Conservation (phyloP, 2,888 invertebrate genomes). For the Galerucella calmariensis region DNA sequence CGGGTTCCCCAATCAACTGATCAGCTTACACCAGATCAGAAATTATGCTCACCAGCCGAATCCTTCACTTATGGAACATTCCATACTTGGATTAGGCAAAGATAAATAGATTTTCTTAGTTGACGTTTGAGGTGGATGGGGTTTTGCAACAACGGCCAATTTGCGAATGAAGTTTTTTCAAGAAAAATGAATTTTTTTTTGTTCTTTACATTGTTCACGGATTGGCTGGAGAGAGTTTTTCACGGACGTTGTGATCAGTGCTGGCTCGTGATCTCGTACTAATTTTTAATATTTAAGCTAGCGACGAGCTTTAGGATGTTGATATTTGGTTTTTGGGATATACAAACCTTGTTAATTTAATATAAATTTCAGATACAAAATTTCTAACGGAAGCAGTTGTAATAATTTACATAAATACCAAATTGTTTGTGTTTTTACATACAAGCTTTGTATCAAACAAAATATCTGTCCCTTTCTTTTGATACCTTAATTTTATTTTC, state of each 20-base stretch:
- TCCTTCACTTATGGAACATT: conserved; percentile 72
- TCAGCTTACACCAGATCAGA: conserved; percentile 95
- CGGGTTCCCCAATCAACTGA: conserved; percentile 90
- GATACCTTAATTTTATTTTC: not conserved
- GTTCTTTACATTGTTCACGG: conserved; percentile 17
- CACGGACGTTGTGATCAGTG: conserved; percentile 42
- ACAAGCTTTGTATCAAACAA: not conserved
- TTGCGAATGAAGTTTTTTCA: not conserved
- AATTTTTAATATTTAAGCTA: conserved; percentile 43
- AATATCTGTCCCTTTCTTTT: not conserved
- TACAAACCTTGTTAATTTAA: conserved; percentile 20
- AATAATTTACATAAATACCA: too few relatives aligned
- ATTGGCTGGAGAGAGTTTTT: conserved; percentile 23
- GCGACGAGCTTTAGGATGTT: conserved; percentile 29
- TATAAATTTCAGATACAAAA: not conserved
- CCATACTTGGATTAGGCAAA: conserved; percentile 62
- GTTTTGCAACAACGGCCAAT: not conserved
- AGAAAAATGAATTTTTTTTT: not conserved
- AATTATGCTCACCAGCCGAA: conserved; percentile 95
- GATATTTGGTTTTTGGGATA: conserved; percentile 25
- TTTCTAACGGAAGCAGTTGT: conserved; percentile 11
- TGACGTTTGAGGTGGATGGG: conserved; percentile 7
- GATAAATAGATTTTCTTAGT: conserved; percentile 60
- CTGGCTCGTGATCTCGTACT: conserved; percentile 47
- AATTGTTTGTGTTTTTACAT: not conserved